Conservation (phyloP, 2,888 invertebrate species). For the Frankliniella intonsa region DNA sequence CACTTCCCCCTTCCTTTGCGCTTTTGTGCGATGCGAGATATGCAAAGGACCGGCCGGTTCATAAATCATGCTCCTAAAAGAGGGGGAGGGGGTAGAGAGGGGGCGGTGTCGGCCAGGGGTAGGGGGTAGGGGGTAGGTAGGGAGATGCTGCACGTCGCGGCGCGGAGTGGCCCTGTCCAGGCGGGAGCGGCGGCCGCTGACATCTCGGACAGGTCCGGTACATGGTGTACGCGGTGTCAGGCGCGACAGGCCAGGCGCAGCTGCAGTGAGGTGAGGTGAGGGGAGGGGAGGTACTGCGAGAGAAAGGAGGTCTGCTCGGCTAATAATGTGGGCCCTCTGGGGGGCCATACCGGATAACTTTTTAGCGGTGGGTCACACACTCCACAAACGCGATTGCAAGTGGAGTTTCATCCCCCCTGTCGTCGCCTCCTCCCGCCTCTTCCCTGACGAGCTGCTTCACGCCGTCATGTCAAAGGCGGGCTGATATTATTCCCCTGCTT, state of each 20-base stretch:
- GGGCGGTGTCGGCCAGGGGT: background rate
- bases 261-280: too few relatives aligned
- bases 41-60: background rate
- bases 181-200: background rate
- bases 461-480: background rate
- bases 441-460: background rate
- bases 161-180: background rate
- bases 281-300: too few relatives aligned
- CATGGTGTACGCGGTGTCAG: too few relatives aligned
- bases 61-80: background rate
- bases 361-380: too few relatives aligned
- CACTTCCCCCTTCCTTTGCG: background rate
- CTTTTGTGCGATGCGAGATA: constrained; percentile 17
- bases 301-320: too few relatives aligned
- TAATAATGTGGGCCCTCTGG: too few relatives aligned
- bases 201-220: too few relatives aligned
- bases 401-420: too few relatives aligned
- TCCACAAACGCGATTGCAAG: too few relatives aligned
- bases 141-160: background rate
- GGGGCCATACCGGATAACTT: too few relatives aligned
- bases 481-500: background rate
- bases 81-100: background rate
- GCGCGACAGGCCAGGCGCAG: too few relatives aligned
- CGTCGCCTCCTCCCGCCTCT: too few relatives aligned
- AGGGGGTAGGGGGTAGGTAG: background rate